Base-by-base conservation (phyloP, 2,888 invertebrate species). In the Monopis laevigella region DNA sequence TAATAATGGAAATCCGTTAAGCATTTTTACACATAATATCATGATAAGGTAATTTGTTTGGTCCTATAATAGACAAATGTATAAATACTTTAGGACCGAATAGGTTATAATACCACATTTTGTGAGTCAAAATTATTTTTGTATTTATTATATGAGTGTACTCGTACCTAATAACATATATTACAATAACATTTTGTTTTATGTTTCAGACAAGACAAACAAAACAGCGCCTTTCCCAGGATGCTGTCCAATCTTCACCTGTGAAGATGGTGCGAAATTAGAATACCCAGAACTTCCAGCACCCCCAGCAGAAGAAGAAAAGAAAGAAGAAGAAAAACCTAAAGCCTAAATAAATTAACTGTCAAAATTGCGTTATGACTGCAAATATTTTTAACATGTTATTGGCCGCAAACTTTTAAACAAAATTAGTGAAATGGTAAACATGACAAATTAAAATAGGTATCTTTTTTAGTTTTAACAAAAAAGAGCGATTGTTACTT, bases 141-240 rank as follows among this genome's bases (percentile, higher is more conserved):
- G n/a, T n/a, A n/a, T n/a, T n/a, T n/a, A n/a, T n/a, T n/a, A n/a
- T n/a, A n/a, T n/a, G n/a, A n/a, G n/a, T n/a, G n/a, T n/a, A n/a
- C n/a, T n/a, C n/a, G n/a, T n/a, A n/a, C n/a, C n/a, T n/a, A n/a
- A n/a, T n/a, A n/a, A n/a, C n/a, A n/a, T n/a, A n/a, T n/a, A n/a
- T n/a, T n/a, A n/a, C n/a, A n/a, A n/a, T n/a, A n/a, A n/a, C n/a
- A n/a, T n/a, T n/a, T n/a, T n/a, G 17, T 26, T 42, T 50, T 42
- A 27, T 3, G 49, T 81, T 68, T 39, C 84, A 72, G 92, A 92
- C 4, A 92, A 91, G 66, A 93, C 93, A 59, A 93, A 93, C 84
- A 93, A 93, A 72, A 92, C 93, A 6, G 93, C 93, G 1, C 75
- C 88, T 1, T 95, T 93, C 87, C 94, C 94, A 5, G 85, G 80